A percentile compares a stretch with the other conserved stretches of the same genome.
These are phyloP conservation scores for Amphiprion ocellaris DNA, from an alignment of 2,113 vertebrate genomes.

Conservation along the genomic window DNA sequence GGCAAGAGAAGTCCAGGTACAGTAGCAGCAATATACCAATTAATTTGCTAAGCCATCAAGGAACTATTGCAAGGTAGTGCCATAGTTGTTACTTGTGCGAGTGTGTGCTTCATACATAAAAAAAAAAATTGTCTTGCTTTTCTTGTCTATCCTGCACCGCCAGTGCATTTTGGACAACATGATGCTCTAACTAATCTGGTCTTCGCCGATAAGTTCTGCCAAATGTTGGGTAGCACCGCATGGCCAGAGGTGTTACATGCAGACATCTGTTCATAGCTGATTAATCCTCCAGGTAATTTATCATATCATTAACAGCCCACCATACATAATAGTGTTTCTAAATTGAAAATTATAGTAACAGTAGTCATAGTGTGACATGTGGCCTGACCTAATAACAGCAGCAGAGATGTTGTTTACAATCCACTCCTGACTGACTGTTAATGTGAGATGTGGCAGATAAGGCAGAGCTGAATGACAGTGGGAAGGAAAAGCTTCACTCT, in stretches of 20 bases:
- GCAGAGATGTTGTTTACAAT: not conserved
- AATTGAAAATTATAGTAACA: not conserved
- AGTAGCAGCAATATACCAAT: no score
- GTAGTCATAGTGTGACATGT: not conserved
- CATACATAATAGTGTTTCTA: not conserved
- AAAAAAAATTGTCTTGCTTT: not conserved
- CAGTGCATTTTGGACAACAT: constrained; percentile 24
- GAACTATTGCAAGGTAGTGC: no score
- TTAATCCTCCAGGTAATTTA: constrained; percentile 43
- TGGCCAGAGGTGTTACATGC: constrained; percentile 43
- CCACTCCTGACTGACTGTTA: not conserved
- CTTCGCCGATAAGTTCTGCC: constrained; percentile 22
- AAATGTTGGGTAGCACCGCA: constrained; percentile 36
- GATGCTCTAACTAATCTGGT: constrained; percentile 15
- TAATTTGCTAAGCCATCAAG: no score
- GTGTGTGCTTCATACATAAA: not conserved
- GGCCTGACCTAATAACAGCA: not conserved
- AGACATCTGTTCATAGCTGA: constrained; percentile 51
- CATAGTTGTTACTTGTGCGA: no score
- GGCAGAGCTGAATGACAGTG: not conserved
- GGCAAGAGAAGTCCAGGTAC: no score
- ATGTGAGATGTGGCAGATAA: not conserved
- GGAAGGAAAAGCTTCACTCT: not conserved
- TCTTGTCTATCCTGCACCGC: not conserved
- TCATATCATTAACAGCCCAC: constrained; percentile 36